A percentile compares a stretch with the other conserved stretches of the same genome.
These are phyloP conservation scores for Cebidichthys violaceus DNA, from an alignment of 2,113 vertebrate genomes.

Conservation along the genomic window DNA sequence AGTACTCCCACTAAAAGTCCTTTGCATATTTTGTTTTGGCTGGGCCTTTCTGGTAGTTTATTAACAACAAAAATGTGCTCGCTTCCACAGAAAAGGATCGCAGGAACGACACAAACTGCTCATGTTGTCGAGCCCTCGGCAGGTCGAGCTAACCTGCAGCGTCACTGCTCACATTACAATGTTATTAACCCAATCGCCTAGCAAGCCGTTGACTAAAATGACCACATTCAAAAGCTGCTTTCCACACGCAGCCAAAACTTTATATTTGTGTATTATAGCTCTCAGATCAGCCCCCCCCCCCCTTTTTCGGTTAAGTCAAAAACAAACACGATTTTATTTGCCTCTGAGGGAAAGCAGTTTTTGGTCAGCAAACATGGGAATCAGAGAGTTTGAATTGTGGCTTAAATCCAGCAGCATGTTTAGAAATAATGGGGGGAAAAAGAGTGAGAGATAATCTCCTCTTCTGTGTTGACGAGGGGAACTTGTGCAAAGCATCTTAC, in stretches of 20 bases:
- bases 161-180: not conserved
- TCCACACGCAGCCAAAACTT: not conserved
- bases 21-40: slow-evolving; percentile 26
- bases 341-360: not conserved
- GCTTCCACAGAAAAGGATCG: not conserved
- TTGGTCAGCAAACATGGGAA: not conserved
- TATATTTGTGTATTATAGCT: not conserved
- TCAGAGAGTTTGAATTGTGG: slow-evolving; percentile 6
- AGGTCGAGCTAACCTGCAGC: not conserved
- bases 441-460: slow-evolving; percentile 4
- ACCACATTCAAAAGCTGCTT: not conserved
- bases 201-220: not conserved
- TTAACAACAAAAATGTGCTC: slow-evolving; percentile 20
- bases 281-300: not conserved
- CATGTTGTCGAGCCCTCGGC: not conserved
- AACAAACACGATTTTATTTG: slow-evolving; percentile 29
- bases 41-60: not conserved
- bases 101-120: slow-evolving; percentile 19
- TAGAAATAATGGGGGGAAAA: not conserved
- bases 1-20: slow-evolving; percentile 27
- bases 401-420: not conserved
- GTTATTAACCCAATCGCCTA: not conserved
- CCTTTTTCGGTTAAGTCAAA: not conserved
- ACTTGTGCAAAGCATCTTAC: slow-evolving; percentile 17
- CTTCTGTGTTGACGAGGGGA: slow-evolving; percentile 9